These are phyloP conservation scores for Busseola fusca DNA, from an alignment of 2,888 invertebrate species.

Conservation along the genomic window DNA sequence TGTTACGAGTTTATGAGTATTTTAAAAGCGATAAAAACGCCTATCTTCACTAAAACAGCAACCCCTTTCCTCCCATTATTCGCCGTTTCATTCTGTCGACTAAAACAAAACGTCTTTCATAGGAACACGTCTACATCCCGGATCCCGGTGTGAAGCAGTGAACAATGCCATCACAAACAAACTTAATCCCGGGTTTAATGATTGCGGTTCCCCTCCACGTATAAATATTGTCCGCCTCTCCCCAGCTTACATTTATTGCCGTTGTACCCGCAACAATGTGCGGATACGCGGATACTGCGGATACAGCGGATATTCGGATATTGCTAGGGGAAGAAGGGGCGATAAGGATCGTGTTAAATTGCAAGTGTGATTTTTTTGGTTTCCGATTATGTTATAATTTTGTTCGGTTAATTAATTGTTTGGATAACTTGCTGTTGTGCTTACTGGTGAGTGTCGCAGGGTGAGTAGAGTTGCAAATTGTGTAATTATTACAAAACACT, in stretches of 20 bases:
- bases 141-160: constrained; percentile 44
- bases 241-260: constrained; percentile 66
- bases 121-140: constrained; percentile 33
- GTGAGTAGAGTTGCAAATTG: neutral
- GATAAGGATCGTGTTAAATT: constrained; percentile 63
- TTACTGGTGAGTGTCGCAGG: neutral
- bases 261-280: constrained; percentile 66
- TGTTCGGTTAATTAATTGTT: constrained; percentile 42
- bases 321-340: constrained; percentile 61
- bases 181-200: constrained; percentile 74
- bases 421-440: constrained; percentile 11
- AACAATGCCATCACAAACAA: constrained; percentile 62
- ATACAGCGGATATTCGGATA: constrained; percentile 60
- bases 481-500: neutral
- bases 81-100: constrained; percentile 13
- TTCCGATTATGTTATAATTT: constrained; percentile 53
- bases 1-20: neutral
- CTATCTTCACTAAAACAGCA: constrained; percentile 28
- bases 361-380: constrained; percentile 62
- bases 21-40: constrained; percentile 28
- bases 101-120: constrained; percentile 51
- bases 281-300: constrained; percentile 55
- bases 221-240: constrained; percentile 56
- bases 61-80: constrained; percentile 9
- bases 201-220: constrained; percentile 64